A percentile compares a stretch with the other conserved stretches of the same genome.
Conservation (phyloP, 2,113 vertebrate genomes). For the Triplophysa rosa region DNA sequence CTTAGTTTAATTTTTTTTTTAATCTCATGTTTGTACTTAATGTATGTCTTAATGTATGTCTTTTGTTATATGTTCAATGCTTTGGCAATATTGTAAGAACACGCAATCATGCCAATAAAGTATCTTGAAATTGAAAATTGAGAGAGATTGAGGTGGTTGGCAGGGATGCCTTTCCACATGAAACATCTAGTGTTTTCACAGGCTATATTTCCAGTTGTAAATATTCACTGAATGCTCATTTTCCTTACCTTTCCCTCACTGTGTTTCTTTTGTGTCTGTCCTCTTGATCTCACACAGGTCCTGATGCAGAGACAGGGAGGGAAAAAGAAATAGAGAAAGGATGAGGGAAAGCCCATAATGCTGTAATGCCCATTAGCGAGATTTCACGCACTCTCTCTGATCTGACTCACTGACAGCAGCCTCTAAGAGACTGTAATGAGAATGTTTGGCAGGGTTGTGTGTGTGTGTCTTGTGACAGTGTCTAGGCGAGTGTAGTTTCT, state of each 20-base stretch:
- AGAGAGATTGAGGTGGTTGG: constrained; percentile 5
- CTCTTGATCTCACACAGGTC: constrained; percentile 15
- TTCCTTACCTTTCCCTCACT: constrained; percentile 20
- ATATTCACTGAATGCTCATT: constrained; percentile 28
- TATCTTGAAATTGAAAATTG: too few relatives aligned
- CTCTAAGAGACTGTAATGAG: constrained; percentile 60
- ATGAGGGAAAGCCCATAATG: constrained; percentile 64
- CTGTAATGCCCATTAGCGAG: constrained; percentile 76
- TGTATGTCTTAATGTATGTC: too few relatives aligned
- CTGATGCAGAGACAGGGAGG: constrained; percentile 9
- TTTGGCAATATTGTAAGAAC: too few relatives aligned
- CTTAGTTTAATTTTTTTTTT: too few relatives aligned
- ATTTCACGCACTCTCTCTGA: constrained; percentile 76
- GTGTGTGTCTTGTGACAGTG: constrained; percentile 31
- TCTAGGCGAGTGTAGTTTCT: constrained; percentile 27
- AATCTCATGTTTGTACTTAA: too few relatives aligned
- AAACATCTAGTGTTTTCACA: constrained; percentile 26
- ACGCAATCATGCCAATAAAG: too few relatives aligned
- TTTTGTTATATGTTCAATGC: too few relatives aligned
- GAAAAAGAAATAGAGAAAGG: constrained; percentile 7
- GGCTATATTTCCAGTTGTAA: constrained; percentile 10
- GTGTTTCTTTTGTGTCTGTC: constrained; percentile 30
- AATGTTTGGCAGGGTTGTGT: constrained; percentile 40
- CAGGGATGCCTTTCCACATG: constrained; percentile 19
- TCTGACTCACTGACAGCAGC: constrained; percentile 68